Base-by-base conservation (phyloP, 2,797 vertebrate genomes). In the Sebastes kiyomatsui region DNA sequence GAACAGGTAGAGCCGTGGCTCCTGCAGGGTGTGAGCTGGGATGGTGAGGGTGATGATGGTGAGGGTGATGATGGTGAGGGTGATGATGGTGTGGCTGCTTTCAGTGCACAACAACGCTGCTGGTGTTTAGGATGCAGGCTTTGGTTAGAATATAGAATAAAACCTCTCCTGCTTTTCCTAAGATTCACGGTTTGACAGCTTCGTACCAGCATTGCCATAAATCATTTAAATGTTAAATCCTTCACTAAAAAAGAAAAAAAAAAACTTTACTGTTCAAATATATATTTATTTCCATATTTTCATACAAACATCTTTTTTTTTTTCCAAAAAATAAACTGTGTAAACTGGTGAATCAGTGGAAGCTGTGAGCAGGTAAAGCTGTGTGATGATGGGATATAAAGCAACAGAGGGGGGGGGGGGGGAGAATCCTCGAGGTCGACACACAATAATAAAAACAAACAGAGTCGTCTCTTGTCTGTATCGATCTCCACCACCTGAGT, bases 281-380 rank as follows among this genome's bases (percentile, higher is more conserved):
- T 93, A 95, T 79, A 94, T 94, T 95, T 95, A 94, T 95, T 95
- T 92, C 62, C 77, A 84, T 86, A 80, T 83, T 84, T 87, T 90
- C 62, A 93, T 95, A 95, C 93, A 94, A 95, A 94, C 88, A 88
- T 87, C 54, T 80, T 88, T 80, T 85, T 54, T 86, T 58, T 67
- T 14, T 8, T 3, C 80, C 84, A 81, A 91, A 93, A 94, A 93
- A 91, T 85, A 91, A 92, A 91, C 81, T 84, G 88, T 88, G 82
- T 76, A 86, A 85, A 90, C 25, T 23, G 82, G 81, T 78, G 76
- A 90, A 88, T 94, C 76, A 82, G 85, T 81, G 86, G 88, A 91
- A 91, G 74, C 77, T 84, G 81, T 86, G 87, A 90, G 77, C 55
- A 76, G 92, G 90, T 94, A 95, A 94, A 93, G 89, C 91, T 90